phyloP scores from a whole-genome alignment of 2,797 vertebrate species.

The Parauchenoglanis ngamensis region DNA sequence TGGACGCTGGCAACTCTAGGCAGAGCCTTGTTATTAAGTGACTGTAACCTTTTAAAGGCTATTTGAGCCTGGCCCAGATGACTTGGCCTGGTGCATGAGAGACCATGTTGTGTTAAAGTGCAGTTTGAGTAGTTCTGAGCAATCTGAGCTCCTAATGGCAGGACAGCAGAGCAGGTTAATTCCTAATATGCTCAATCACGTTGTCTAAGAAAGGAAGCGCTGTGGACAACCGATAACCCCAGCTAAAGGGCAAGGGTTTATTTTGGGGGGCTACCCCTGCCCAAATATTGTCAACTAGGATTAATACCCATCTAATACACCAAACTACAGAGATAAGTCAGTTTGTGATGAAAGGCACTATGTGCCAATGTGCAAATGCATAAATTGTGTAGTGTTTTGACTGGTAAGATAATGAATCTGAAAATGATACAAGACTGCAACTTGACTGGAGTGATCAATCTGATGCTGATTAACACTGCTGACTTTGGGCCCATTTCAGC shows the following conservation, averaged over 20 bases:
- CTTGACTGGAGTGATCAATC: slow-evolving; percentile 14
- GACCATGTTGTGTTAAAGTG: slow-evolving; percentile 38
- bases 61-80: slow-evolving; percentile 19
- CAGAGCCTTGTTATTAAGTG: slow-evolving; percentile 16
- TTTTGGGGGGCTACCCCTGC: background rate
- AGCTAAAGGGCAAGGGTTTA: slow-evolving; percentile 21
- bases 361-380: background rate
- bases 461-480: slow-evolving; percentile 23
- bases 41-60: slow-evolving; percentile 31
- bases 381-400: background rate
- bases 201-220: slow-evolving; percentile 23
- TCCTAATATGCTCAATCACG: slow-evolving; percentile 24
- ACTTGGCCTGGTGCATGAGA: slow-evolving; percentile 25
- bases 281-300: background rate
- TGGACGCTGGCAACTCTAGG: background rate
- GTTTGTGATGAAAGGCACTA: background rate
- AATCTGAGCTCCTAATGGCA: slow-evolving; percentile 44
- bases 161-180: slow-evolving; percentile 26
- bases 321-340: background rate
- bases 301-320: background rate
- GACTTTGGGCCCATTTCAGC: slow-evolving; percentile 18
- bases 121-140: slow-evolving; percentile 24
- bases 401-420: slow-evolving; percentile 10
- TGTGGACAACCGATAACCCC: slow-evolving; percentile 21
- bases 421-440: background rate